These are phyloP conservation scores for Augochlorella aurata DNA, from an alignment of 2,888 invertebrate genomes.

Conservation along the genomic window DNA sequence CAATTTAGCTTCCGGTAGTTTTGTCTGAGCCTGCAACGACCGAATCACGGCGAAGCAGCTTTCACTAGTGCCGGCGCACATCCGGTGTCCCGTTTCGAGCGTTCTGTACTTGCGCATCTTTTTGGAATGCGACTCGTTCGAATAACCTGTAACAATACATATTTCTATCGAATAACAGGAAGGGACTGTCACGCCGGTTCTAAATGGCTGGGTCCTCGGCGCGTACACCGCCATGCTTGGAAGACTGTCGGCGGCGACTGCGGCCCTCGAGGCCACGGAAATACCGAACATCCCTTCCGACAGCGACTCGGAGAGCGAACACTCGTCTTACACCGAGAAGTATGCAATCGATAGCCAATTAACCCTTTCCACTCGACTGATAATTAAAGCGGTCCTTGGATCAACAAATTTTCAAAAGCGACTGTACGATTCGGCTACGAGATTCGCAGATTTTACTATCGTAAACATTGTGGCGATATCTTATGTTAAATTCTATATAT, in stretches of 20 bases:
- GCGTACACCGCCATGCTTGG: constrained; percentile 80
- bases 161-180: constrained; percentile 65
- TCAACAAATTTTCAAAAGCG: too few relatives aligned
- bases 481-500: too few relatives aligned
- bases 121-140: not conserved
- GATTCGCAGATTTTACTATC: too few relatives aligned
- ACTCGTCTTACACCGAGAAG: constrained; percentile 78
- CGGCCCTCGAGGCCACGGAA: constrained; percentile 76
- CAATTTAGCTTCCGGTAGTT: too few relatives aligned
- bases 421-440: too few relatives aligned
- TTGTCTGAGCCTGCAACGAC: too few relatives aligned
- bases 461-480: too few relatives aligned
- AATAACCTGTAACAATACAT: not conserved
- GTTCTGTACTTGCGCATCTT: not conserved
- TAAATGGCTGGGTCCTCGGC: constrained; percentile 79
- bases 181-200: constrained; percentile 75
- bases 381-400: too few relatives aligned
- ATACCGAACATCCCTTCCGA: constrained; percentile 77
- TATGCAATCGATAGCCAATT: constrained; percentile 29
- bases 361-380: not conserved
- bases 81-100: too few relatives aligned
- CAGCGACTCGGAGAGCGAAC: constrained; percentile 79
- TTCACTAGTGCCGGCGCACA: too few relatives aligned
- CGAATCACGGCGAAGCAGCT: too few relatives aligned
- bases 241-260: constrained; percentile 78